These are phyloP conservation scores for Rhyacichthys aspro DNA, from an alignment of 2,797 vertebrate genomes.

Conservation along the genomic window DNA sequence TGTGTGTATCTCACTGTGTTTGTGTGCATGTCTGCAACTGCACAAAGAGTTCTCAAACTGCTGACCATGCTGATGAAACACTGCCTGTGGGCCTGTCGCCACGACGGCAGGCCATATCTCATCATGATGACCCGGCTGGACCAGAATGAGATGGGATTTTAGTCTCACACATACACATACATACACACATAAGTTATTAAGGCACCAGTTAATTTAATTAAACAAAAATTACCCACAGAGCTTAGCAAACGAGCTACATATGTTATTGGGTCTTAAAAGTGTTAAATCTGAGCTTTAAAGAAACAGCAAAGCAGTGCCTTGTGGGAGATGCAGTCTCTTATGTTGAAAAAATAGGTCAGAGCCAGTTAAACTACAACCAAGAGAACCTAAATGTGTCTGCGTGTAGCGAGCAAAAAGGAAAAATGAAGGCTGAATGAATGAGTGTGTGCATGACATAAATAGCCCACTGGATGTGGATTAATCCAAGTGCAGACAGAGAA, in stretches of 20 bases:
- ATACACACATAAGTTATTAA: conserved; percentile 10
- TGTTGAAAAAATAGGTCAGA: conserved; percentile 66
- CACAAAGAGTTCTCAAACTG: conserved; percentile 53
- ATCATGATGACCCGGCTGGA: conserved; percentile 37
- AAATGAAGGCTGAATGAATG: conserved; percentile 42
- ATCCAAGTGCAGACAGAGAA: conserved; percentile 4
- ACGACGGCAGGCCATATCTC: conserved; percentile 59
- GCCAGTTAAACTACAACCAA: conserved; percentile 44
- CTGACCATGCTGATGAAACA: conserved; percentile 70
- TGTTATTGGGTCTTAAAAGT: conserved; percentile 1
- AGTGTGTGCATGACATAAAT: conserved; percentile 31
- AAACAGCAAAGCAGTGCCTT: conserved; percentile 47
- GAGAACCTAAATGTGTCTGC: conserved; percentile 36
- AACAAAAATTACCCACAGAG: conserved; percentile 17
- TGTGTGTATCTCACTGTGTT: conserved; percentile 18
- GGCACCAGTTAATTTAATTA: conserved; percentile 18
- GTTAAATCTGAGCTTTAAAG: conserved; percentile 25
- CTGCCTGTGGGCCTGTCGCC: conserved; percentile 41
- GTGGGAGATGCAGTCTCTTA: conserved; percentile 62
- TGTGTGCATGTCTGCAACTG: conserved; percentile 14
- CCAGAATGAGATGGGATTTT: conserved; percentile 46
- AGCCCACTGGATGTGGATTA: conserved; percentile 27
- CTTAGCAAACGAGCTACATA: conserved; percentile 7
- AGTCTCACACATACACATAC: too few species aligned
- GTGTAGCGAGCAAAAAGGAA: conserved; percentile 25